phyloP scores from a whole-genome alignment of 2,888 invertebrate species.

The Camptogramma bilineatum region DNA sequence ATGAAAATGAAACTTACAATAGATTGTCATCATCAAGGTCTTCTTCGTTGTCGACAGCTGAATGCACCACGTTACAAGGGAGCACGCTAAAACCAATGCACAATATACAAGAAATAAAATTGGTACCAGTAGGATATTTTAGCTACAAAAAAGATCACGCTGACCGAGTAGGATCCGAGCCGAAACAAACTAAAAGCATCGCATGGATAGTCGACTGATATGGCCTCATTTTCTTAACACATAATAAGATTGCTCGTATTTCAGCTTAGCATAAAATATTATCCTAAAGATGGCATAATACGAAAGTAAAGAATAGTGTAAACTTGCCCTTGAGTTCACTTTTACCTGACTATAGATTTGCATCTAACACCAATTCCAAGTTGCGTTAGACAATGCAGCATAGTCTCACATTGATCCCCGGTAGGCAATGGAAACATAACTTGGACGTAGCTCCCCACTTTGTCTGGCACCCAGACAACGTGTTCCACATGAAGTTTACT shows the following conservation, averaged over 20 bases:
- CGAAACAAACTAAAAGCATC: too few species aligned
- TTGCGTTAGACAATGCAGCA: conserved; percentile 90
- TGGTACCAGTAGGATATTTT: neutral
- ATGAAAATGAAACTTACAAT: conserved; percentile 63
- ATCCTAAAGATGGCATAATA: neutral
- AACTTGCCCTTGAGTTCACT: neutral
- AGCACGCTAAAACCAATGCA: conserved; percentile 76
- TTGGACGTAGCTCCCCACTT: conserved; percentile 88
- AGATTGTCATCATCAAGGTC: conserved; percentile 63
- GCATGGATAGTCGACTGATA: too few species aligned
- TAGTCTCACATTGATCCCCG: conserved; percentile 90
- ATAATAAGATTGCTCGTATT: neutral
- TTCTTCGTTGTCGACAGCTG: conserved; percentile 67
- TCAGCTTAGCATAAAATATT: neutral
- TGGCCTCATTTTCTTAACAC: neutral
- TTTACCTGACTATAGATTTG: conserved; percentile 89
- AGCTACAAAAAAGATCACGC: too few species aligned
- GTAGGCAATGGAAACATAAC: conserved; percentile 89
- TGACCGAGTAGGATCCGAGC: neutral
- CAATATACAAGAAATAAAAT: neutral
- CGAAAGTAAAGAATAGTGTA: neutral
- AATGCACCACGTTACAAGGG: conserved; percentile 86
- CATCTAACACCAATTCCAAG: conserved; percentile 89
- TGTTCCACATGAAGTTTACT: conserved; percentile 88
- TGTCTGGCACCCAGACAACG: conserved; percentile 89